Percentiles rank a stretch among this genome's conserved stretches.
Evolutionary conservation across 2,797 vertebrate genomes (phyloP).

Genomic region (Danio albolineatus): DNA sequence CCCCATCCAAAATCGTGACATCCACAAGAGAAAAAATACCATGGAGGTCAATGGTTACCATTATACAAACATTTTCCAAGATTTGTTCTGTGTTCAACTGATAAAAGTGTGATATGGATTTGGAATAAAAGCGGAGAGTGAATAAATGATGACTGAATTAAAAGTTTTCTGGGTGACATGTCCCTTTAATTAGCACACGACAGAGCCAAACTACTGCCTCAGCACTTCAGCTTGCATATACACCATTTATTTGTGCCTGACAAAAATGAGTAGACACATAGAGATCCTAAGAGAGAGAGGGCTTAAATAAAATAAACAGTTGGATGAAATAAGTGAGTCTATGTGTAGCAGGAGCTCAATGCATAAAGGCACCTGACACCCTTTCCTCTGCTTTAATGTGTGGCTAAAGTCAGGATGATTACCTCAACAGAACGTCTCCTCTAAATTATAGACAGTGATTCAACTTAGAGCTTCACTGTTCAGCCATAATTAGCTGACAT

Average conservation of each 20-base stretch:
- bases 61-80: too few species aligned
- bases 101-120: too few species aligned
- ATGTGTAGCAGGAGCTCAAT: slow-evolving; percentile 28
- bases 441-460: slow-evolving; percentile 12
- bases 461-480: slow-evolving; percentile 22
- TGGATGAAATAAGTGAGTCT: slow-evolving; percentile 41
- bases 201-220: slow-evolving; percentile 59
- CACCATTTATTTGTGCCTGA: slow-evolving; percentile 58
- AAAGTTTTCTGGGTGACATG: too few species aligned
- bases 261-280: slow-evolving; percentile 46
- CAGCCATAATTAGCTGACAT: slow-evolving; percentile 22
- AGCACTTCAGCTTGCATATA: slow-evolving; percentile 44
- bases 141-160: too few species aligned
- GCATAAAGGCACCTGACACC: slow-evolving; percentile 24
- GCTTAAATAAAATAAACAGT: slow-evolving; percentile 34
- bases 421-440: slow-evolving; percentile 20
- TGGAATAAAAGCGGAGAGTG: too few species aligned
- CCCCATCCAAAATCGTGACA: too few species aligned
- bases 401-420: background rate
- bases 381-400: slow-evolving; percentile 17
- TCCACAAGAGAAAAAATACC: too few species aligned
- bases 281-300: slow-evolving; percentile 32
- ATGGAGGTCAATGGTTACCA: too few species aligned
- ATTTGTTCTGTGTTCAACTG: too few species aligned
- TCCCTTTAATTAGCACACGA: slow-evolving; percentile 39